Evolutionary conservation across 2,113 vertebrate genomes (phyloP).

Genomic region (Turdus rufiventris): DNA sequence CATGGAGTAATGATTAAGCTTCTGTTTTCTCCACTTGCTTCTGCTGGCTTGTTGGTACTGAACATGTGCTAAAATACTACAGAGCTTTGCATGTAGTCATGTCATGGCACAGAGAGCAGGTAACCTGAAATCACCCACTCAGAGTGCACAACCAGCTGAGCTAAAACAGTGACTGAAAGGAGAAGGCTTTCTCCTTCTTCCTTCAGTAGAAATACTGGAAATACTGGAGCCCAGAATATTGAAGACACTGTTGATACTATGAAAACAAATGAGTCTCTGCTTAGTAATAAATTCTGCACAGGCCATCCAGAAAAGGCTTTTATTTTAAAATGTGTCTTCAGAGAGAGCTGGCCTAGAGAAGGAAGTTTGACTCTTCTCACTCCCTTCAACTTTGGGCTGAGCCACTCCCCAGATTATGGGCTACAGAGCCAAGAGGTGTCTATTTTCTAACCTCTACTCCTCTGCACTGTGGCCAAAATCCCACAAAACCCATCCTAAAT

Average conservation of each 20-base stretch:
- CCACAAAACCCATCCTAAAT: neutral
- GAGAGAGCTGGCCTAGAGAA: neutral
- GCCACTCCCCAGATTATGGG: neutral
- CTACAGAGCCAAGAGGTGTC: conserved; percentile 23
- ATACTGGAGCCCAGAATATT: neutral
- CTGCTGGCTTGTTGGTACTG: conserved; percentile 29
- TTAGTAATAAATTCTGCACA: neutral
- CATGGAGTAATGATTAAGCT: conserved; percentile 64
- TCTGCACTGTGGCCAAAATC: neutral
- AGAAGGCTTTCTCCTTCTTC: neutral
- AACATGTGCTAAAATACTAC: conserved; percentile 41
- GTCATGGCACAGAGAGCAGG: conserved; percentile 13
- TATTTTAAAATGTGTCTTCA: neutral
- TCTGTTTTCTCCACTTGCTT: conserved; percentile 55
- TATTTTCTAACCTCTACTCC: conserved; percentile 21
- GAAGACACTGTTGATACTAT: neutral
- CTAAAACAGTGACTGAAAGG: neutral
- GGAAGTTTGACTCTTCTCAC: neutral
- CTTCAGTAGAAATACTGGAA: neutral
- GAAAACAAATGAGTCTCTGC: neutral
- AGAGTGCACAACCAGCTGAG: neutral
- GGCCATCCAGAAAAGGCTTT: neutral
- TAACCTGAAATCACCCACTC: conserved; percentile 44
- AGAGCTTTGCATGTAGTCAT: neutral
- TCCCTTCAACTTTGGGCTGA: conserved; percentile 12